These are phyloP conservation scores for Choristoneura fumiferana DNA, from an alignment of 1,140 invertebrate species.

Conservation along the genomic window DNA sequence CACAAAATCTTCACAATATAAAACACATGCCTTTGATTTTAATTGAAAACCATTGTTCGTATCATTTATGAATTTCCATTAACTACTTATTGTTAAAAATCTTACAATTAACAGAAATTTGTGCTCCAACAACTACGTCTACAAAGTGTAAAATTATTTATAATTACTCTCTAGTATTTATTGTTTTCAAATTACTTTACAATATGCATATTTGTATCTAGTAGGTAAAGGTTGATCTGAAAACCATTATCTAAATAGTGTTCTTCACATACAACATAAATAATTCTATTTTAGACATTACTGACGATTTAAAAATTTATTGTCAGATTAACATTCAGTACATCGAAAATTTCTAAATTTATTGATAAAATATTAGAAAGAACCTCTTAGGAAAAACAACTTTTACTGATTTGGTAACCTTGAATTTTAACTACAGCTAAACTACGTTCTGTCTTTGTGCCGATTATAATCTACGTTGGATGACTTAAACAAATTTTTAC, in stretches of 20 bases:
- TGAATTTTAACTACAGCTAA: background rate
- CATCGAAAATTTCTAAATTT: background rate
- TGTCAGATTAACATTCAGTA: constrained; percentile 18
- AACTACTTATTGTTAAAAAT: constrained; percentile 62
- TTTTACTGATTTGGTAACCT: background rate
- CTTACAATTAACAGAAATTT: constrained; percentile 58
- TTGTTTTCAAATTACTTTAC: constrained; percentile 29
- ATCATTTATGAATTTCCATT: constrained; percentile 47
- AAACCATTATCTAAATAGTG: constrained; percentile 33
- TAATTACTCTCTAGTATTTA: constrained; percentile 47
- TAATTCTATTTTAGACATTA: background rate
- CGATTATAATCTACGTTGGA: constrained; percentile 1
- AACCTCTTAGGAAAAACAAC: background rate
- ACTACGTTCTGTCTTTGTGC: background rate
- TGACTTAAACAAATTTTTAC: background rate
- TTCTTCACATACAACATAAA: constrained; percentile 1
- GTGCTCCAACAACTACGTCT: constrained; percentile 69
- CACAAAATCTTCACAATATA: constrained; percentile 5
- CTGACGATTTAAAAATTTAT: constrained; percentile 10
- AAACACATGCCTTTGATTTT: constrained; percentile 2
- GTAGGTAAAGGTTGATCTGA: constrained; percentile 39
- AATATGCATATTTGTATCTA: constrained; percentile 21
- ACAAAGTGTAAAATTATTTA: constrained; percentile 65
- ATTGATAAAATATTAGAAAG: background rate
- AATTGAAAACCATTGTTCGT: constrained; percentile 15